Evolutionary conservation across 2,888 invertebrate genomes (phyloP), one percentile per base, ranked within the genome.

Genomic region (Shargacucullia verbasci): DNA sequence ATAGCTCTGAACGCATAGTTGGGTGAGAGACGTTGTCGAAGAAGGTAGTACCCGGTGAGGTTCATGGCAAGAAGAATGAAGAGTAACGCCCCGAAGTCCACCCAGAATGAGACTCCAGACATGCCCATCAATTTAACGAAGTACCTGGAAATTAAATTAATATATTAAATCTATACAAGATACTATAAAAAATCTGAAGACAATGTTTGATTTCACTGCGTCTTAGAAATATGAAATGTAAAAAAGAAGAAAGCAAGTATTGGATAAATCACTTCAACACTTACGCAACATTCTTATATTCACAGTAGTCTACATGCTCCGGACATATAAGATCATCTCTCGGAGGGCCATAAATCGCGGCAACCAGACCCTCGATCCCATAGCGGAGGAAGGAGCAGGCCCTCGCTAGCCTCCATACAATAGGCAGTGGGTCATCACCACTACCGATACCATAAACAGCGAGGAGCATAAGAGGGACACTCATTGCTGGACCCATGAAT

Each of bases 391-490:
- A 98, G 59, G 98, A 98, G 49, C 97, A 94, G 68, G 97, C 97
- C 92, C 98, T 96, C 0, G 97, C 94, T 78, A 98, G 91, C 70
- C 95, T 95, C 85, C 99, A 96, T 70, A 97, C 95, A 0, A 96
- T 83, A 0, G 98, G 97, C 14, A 97, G 95, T 0, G 97, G 96
- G 0, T 80, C 83, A n/a, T 95, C 94, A 0, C 97, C 97, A 59
- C 96, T 96, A 5, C 99, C 99, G 79, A 99, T 96, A 29, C 99
- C 97, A 81, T 97, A 97, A 0, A 97, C 97, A 5, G 98, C 97
- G 45, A 99, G 94, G 54, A 99, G 88, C 95, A 99, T 97, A 10
- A 99, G 92, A 0, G 99, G 99, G 5, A 98, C 98, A 49, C 97
- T 95, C 57, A 97, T 83, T 0, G 97, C 97, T 12, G 99, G 98